These are phyloP conservation scores for Phortica okadai DNA, from an alignment of 2,888 invertebrate genomes.

Conservation along the genomic window DNA sequence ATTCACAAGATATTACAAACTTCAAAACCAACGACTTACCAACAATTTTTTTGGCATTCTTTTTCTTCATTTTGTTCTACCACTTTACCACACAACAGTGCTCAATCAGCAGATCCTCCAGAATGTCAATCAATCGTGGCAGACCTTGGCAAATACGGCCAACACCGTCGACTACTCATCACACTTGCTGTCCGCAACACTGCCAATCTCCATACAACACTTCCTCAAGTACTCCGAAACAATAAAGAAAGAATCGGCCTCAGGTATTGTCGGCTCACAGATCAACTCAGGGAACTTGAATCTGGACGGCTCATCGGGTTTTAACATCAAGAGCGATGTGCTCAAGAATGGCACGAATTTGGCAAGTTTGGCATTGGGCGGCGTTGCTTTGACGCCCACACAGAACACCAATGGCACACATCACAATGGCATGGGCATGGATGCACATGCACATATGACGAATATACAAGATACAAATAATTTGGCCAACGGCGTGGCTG, in stretches of 20 bases:
- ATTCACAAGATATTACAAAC: no score
- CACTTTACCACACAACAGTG: conserved; percentile 57
- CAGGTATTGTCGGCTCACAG: conserved; percentile 72
- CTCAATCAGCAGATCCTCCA: conserved; percentile 77
- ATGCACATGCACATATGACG: conserved; percentile 70
- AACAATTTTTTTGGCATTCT: neutral
- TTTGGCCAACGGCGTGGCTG: conserved; percentile 54
- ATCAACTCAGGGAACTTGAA: conserved; percentile 74
- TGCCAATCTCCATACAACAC: conserved; percentile 77
- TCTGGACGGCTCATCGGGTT: conserved; percentile 68
- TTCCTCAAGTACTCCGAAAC: conserved; percentile 77
- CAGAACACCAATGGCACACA: conserved; percentile 65
- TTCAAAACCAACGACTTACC: neutral
- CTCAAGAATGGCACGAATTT: conserved; percentile 76
- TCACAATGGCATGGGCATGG: conserved; percentile 73
- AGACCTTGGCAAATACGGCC: conserved; percentile 76
- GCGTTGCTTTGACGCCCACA: conserved; percentile 69
- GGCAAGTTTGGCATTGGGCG: conserved; percentile 74
- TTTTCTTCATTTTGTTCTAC: conserved; percentile 10
- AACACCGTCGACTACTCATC: conserved; percentile 77
- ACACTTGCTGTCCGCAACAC: conserved; percentile 76
- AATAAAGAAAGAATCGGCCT: conserved; percentile 76
- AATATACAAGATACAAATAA: conserved; percentile 70
- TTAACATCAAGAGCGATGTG: conserved; percentile 74
- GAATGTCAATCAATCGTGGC: conserved; percentile 77